Evolutionary conservation across 2,888 invertebrate species (phyloP), one percentile per base, ranked within the genome.

Genomic region (Podabrus alpinus): DNA sequence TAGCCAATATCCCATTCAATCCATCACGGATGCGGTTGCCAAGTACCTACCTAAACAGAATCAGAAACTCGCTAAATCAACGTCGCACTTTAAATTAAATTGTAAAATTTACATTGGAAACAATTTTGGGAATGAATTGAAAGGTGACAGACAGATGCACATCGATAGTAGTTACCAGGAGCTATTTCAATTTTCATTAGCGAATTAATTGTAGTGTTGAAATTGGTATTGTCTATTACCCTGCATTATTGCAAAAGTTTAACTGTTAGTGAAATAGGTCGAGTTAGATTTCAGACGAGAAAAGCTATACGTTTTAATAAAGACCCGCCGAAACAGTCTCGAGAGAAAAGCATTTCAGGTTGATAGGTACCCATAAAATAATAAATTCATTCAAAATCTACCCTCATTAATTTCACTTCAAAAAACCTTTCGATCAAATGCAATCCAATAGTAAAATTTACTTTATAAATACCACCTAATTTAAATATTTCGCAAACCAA

Each of bases 1-100:
- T 77, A 75, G 78, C 68, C 75, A 79, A 80, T 79, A 80, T 80
- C 80, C 79, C 66, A 16, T 75, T 75, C 75, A 75, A 77, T 74
- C 68, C 72, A 59, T 72, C 68, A 64, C 68, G 68, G 68, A 72
- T 60, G 71, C 60, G 71, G 66, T 71, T 71, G 59, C 67, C 59
- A 67, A 71, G 67, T 71, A 71, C 59, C 45, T 45, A 45, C 45
- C 71, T 67, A 71, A 71, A 66, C 66, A 71, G 66, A 59, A 71
- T 71, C 66, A 67, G 71, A 71, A 71, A 66, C 66, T 71, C 66
- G 67, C 66, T 71, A 71, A 71, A 71, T 71, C 71, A 71, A 71
- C 67, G 71, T 71, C 71, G 66, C 67, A 71, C 70, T 71, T 71
- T 67, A 71, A 71, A 71, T 71, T 71, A 64, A 71, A 71, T 66